Conservation (phyloP, 2,888 invertebrate species). For the Phalera bucephala region DNA sequence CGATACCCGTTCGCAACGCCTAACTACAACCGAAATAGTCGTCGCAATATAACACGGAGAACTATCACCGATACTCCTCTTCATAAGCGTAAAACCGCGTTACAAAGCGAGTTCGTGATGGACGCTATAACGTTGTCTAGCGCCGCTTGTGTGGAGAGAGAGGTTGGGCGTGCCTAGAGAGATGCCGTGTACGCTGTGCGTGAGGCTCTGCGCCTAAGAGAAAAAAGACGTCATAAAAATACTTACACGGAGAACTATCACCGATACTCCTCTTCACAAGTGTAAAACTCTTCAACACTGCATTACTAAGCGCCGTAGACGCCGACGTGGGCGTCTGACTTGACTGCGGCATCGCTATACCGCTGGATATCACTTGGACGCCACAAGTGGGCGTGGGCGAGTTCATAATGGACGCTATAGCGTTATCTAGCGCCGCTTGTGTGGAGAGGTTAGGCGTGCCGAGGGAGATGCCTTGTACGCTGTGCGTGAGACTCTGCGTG, state of each 20-base stretch:
- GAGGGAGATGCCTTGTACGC: slow-evolving; percentile 72
- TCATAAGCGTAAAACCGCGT: slow-evolving; percentile 69
- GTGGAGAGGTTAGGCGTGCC: slow-evolving; percentile 55
- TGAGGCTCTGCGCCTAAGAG: slow-evolving; percentile 62
- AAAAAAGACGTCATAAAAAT: too few species aligned
- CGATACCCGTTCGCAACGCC: too few species aligned
- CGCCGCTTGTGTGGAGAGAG: slow-evolving; percentile 50
- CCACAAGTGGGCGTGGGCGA: slow-evolving; percentile 58
- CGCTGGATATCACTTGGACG: slow-evolving; percentile 70
- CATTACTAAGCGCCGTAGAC: slow-evolving; percentile 46
- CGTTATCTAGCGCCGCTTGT: slow-evolving; percentile 60
- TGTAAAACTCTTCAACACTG: slow-evolving; percentile 70
- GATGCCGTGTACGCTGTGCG: slow-evolving; percentile 73
- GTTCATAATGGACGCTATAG: slow-evolving; percentile 71
- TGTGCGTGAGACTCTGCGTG: slow-evolving; percentile 64
- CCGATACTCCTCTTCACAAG: slow-evolving; percentile 66
- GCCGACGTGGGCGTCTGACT: slow-evolving; percentile 34
- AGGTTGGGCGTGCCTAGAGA: slow-evolving; percentile 60
- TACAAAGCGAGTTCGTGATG: slow-evolving; percentile 64
- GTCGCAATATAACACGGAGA: too few species aligned
- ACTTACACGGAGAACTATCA: slow-evolving; percentile 64
- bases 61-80: slow-evolving; percentile 63
- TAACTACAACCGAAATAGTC: too few species aligned
- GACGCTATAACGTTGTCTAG: slow-evolving; percentile 72
- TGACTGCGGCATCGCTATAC: slow-evolving; percentile 48